Base-by-base conservation (phyloP, 1,140 invertebrate species). In the Drosophila nebulosa region DNA sequence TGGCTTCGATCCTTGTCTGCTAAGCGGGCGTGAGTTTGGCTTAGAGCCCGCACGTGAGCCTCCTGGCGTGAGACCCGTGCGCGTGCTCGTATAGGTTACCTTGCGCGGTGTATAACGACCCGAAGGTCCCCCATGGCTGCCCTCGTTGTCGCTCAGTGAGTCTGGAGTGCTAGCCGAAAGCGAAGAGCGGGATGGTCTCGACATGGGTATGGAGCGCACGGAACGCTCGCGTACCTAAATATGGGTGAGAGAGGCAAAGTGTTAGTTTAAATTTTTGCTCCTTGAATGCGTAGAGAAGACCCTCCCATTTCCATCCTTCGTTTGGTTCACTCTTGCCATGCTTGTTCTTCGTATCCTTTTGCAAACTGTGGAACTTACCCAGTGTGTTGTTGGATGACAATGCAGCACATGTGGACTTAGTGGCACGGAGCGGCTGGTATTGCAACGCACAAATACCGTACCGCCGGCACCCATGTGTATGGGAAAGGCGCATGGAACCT, bases 191-290 rank as follows among this genome's bases (percentile, higher is more conserved):
- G 94, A 94, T 68, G 93, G 93, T 91, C 94, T 92, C 63, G 94
- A 93, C 96, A 97, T 97, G 32, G 97, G 96, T 63, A 97, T 95
- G 60, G 96, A 97, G 78, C 96, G 94, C 55, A 94, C 94, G 51
- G 96, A 98, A 69, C 96, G 94, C 92, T 98, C 97, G 81, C 97
- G 95, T 27, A 98, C 96, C 97, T 98, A 93, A 21, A 24, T 46
- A 5, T 14, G 53, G 16, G 30, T 18, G 18, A 12, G 52, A 18
- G 9, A 7, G 1, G 51, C 4, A 9, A 0, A 18, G 2, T 18
- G n/a, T 75, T 18, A 61, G 36, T 18, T 9, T 26, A 4, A 10
- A 24, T 35, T 16, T 1, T 10, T 4, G 0, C 3, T 4, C 1
- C 6, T 9, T 42, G n/a, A n/a, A n/a, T 2, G 12, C 12, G 14